These are phyloP conservation scores for Hyperoplus lanceolatus DNA, from an alignment of 2,797 vertebrate species.

Conservation along the genomic window DNA sequence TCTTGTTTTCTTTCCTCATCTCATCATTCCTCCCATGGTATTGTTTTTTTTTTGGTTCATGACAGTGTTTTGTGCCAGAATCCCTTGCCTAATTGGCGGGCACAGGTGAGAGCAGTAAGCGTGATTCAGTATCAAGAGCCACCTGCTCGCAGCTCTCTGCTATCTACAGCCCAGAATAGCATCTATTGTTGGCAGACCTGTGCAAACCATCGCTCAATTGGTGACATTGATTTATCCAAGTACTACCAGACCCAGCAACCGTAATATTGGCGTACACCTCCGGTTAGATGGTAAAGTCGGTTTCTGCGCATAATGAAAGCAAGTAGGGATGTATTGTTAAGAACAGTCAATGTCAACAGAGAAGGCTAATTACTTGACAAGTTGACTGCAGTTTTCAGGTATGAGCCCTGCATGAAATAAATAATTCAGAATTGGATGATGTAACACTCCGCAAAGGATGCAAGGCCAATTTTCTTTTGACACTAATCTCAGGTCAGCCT, in stretches of 20 bases:
- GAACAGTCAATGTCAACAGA: constrained; percentile 30
- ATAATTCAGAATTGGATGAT: constrained; percentile 7
- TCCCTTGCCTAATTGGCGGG: constrained; percentile 38
- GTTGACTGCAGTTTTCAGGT: constrained; percentile 33
- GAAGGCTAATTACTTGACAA: constrained; percentile 47
- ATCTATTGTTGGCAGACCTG: constrained; percentile 22
- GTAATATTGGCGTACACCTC: constrained; percentile 21
- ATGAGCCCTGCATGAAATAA: constrained; percentile 15
- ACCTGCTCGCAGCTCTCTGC: constrained; percentile 21
- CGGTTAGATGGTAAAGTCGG: constrained; percentile 24
- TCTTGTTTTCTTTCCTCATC: not conserved
- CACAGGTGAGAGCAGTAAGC: constrained; percentile 51
- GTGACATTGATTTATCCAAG: constrained; percentile 36
- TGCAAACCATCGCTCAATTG: constrained; percentile 27
- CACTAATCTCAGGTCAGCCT: constrained; percentile 14
- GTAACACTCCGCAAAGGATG: not conserved
- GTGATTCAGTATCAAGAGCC: constrained; percentile 31
- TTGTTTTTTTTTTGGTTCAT: constrained; percentile 5
- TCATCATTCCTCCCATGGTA: not conserved
- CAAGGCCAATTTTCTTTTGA: constrained; percentile 25
- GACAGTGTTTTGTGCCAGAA: constrained; percentile 25
- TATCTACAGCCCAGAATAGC: constrained; percentile 12
- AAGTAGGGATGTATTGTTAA: constrained; percentile 49
- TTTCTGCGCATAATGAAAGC: constrained; percentile 35
- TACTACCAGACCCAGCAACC: not conserved